Conservation (phyloP, 2,113 vertebrate species). For the Stigmatopora nigra region DNA sequence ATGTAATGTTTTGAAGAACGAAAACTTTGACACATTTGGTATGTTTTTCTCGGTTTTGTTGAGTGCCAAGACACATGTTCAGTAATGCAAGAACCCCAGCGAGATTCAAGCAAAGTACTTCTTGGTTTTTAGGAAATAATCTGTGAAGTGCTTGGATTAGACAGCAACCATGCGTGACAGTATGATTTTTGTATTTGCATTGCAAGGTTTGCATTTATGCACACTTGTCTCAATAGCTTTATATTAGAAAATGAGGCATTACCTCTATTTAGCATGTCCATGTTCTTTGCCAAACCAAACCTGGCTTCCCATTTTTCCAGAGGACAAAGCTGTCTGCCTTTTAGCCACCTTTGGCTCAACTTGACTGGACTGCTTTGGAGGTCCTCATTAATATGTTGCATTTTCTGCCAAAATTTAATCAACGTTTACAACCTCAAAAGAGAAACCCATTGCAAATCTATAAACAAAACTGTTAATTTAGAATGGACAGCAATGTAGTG, state of each 20-base stretch:
- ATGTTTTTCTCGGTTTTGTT: not conserved
- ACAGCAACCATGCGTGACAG: not conserved
- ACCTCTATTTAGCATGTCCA: slow-evolving; percentile 16
- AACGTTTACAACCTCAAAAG: slow-evolving; percentile 36
- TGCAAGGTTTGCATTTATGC: slow-evolving; percentile 18
- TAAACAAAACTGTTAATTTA: slow-evolving; percentile 36
- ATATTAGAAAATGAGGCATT: slow-evolving; percentile 16
- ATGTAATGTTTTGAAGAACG: not conserved
- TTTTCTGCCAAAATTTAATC: slow-evolving; percentile 51
- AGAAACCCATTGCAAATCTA: slow-evolving; percentile 9
- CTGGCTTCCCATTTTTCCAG: slow-evolving; percentile 53
- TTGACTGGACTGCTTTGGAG: slow-evolving; percentile 56
- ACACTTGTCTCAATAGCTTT: slow-evolving; percentile 8
- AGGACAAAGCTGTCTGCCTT: slow-evolving; percentile 48
- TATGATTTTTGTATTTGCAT: not conserved
- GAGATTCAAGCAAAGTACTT: slow-evolving; percentile 2
- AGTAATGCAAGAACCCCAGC: slow-evolving; percentile 1
- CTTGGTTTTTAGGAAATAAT: slow-evolving; percentile 4
- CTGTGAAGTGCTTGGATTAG: not conserved
- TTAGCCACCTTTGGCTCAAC: slow-evolving; percentile 41
- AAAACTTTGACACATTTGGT: not conserved
- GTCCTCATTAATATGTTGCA: slow-evolving; percentile 59
- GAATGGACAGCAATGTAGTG: slow-evolving; percentile 25
- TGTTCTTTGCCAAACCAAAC: slow-evolving; percentile 45
- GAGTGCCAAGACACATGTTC: slow-evolving; percentile 1